Conservation (phyloP, 2,113 vertebrate species). For the Phylloscopus whistleri region DNA sequence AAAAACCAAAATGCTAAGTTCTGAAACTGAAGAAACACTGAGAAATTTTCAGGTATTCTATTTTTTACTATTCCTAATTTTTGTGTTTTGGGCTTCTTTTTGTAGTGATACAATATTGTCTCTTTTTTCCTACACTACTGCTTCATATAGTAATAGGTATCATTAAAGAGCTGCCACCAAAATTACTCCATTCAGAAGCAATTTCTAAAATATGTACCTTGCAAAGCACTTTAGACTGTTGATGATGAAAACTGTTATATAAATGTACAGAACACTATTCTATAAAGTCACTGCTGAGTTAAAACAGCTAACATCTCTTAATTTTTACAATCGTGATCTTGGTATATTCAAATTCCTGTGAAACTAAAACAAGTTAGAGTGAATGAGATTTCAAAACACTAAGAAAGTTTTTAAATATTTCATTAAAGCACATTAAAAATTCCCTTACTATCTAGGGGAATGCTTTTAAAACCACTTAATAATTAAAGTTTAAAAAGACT, state of each 20-base stretch:
- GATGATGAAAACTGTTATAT: constrained; percentile 1
- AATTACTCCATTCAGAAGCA: constrained; percentile 16
- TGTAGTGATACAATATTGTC: not conserved
- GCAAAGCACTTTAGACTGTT: constrained; percentile 13
- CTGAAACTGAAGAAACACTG: not conserved
- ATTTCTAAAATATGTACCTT: constrained; percentile 25
- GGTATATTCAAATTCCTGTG: constrained; percentile 12
- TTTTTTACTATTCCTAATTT: not conserved
- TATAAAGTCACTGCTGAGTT: constrained; percentile 1
- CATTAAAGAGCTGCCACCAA: constrained; percentile 3
- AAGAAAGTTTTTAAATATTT: constrained; percentile 43
- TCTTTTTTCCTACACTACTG: not conserved
- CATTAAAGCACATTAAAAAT: constrained; percentile 30
- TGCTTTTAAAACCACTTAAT: constrained; percentile 18
- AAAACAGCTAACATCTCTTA: constrained; percentile 14
- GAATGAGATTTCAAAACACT: constrained; percentile 32
- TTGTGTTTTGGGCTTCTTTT: not conserved
- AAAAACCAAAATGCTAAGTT: not conserved
- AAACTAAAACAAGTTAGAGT: constrained; percentile 17
- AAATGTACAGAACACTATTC: constrained; percentile 27
- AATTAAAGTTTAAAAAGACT: not conserved
- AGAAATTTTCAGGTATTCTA: not conserved
- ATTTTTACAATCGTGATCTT: not conserved
- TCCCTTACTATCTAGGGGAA: not conserved
- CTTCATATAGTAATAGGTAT: not conserved